Base-by-base conservation (phyloP, 2,113 vertebrate genomes). In the Oreamnos americanus region DNA sequence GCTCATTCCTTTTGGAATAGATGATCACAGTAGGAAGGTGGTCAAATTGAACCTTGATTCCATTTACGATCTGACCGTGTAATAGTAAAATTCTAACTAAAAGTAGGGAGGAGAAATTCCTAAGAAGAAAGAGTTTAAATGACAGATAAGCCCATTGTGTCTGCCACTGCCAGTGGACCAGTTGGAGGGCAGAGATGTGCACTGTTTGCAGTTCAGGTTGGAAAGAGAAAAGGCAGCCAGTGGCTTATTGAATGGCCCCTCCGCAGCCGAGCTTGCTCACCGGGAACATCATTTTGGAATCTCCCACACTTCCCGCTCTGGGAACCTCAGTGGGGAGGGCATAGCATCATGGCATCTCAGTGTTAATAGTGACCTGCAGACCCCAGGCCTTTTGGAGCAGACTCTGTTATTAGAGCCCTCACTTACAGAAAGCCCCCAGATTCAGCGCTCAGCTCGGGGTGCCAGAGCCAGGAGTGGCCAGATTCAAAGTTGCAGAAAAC, bases 11-110 rank as follows among this genome's bases (percentile, higher is more conserved):
- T 91, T 39, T 19, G 16, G 6, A 25, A 36, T 25, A 47, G 60
- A 91, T 47, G 64, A 51, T 9, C 0, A 0, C 0, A 0, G 13
- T 0, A 2, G 43, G 30, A 9, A 11, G 5, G 9, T 3, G 4
- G 19, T 25, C 33, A 3, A 0, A 58, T 0, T 19, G 67, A 86
- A 57, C 7, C 26, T 53, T 13, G 87, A n/a, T 47, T 57, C 82
- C 51, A 8, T 25, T n/a, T 30, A 5, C 0, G 0, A 19, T 36
- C 67, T 47, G 45, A 10, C 74, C 1, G 0, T 26, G 28, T 11
- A 30, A 78, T 12, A 5, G 1, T 13, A 58, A 67, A 39, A 28
- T 33, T 55, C 43, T 25, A n/a, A 45, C 83, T 4, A 25, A 45
- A 82, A 91, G 43, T 3, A 23, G 25, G 33, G 23, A 10, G 36